Conservation (phyloP, 1,140 invertebrate genomes). For the Dendroctonus valens region DNA sequence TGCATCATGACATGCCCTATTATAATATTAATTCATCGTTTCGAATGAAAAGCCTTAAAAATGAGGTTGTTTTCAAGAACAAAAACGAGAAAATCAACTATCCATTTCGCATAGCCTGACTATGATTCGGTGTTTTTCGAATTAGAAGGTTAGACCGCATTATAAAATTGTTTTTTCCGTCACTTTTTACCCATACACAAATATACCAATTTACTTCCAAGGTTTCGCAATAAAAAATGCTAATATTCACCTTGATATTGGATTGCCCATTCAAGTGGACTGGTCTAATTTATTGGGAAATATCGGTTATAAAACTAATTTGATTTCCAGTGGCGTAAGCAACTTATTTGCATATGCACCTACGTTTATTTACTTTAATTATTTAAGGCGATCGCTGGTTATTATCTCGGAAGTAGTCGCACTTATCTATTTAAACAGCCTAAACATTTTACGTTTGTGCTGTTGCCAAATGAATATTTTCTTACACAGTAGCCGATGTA, state of each 20-base stretch:
- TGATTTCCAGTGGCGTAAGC: slow-evolving; percentile 5
- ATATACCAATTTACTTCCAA: slow-evolving; percentile 27
- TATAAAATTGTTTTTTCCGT: slow-evolving; percentile 21
- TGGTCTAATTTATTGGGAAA: slow-evolving; percentile 31
- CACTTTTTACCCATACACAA: slow-evolving; percentile 7
- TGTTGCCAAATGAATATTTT: too few relatives aligned
- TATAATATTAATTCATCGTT: not conserved
- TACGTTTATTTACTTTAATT: too few relatives aligned
- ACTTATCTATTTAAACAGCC: too few relatives aligned
- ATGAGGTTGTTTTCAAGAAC: slow-evolving; percentile 22
- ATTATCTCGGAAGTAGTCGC: too few relatives aligned
- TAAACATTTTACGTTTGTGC: too few relatives aligned
- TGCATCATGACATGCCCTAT: not conserved
- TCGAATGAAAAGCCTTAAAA: slow-evolving; percentile 1
- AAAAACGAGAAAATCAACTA: slow-evolving; percentile 26
- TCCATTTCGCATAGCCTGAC: slow-evolving; percentile 5
- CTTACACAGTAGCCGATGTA: too few relatives aligned
- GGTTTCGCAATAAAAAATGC: slow-evolving; percentile 27
- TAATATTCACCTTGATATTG: slow-evolving; percentile 30
- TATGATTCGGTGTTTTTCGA: slow-evolving; percentile 25
- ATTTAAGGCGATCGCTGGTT: too few relatives aligned
- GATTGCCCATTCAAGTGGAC: slow-evolving; percentile 22
- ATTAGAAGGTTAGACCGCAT: slow-evolving; percentile 26
- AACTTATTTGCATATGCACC: too few relatives aligned
- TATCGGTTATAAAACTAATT: slow-evolving; percentile 27